phyloP scores from a whole-genome alignment of 1,140 invertebrate species.

The Aplysia californica region DNA sequence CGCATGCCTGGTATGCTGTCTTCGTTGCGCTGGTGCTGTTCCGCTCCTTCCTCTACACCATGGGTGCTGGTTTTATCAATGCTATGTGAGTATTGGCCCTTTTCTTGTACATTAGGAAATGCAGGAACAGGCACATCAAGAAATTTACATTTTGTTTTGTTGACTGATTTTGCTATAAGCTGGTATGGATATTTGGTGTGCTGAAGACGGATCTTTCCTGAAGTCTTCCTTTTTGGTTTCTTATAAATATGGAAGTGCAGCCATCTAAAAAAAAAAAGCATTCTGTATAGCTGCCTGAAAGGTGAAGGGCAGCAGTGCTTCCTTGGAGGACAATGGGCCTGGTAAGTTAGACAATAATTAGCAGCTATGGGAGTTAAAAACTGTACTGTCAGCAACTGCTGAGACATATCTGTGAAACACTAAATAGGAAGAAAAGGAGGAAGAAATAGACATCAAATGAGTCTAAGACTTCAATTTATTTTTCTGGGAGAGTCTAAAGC shows the following conservation, averaged over 20 bases:
- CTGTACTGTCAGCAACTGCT: too few species aligned
- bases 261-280: not conserved
- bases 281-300: too few species aligned
- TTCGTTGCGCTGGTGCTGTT: constrained; percentile 45
- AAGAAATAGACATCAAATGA: too few species aligned
- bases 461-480: too few species aligned
- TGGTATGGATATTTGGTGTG: not conserved
- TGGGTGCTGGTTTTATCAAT: constrained; percentile 45
- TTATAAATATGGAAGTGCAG: not conserved
- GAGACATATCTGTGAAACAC: too few species aligned
- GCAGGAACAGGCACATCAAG: not conserved
- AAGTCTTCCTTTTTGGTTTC: not conserved
- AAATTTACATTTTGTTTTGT: not conserved
- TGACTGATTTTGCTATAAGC: not conserved
- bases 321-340: too few species aligned
- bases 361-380: too few species aligned
- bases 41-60: constrained; percentile 49
- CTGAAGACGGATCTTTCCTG: not conserved
- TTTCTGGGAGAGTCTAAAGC: too few species aligned
- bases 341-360: too few species aligned
- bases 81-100: constrained; percentile 40
- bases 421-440: too few species aligned
- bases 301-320: too few species aligned
- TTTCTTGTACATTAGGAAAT: not conserved
- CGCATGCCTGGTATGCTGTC: constrained; percentile 30